Evolutionary conservation across 2,797 vertebrate species (phyloP).

Genomic region (Oophaga sylvatica): DNA sequence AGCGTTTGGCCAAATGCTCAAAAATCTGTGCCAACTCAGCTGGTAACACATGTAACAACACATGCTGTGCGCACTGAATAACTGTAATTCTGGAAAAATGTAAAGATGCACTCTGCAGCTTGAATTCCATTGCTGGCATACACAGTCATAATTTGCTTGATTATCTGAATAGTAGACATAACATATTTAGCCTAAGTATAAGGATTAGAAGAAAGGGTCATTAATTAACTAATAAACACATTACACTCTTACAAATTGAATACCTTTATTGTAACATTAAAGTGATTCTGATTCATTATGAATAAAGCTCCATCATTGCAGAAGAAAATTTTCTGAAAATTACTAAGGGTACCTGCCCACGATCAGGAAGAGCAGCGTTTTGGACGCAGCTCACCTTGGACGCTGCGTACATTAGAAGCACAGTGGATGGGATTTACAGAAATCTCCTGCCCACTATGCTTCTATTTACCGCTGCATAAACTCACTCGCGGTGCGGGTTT

Average conservation of each 20-base stretch:
- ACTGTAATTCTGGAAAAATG: constrained; percentile 37
- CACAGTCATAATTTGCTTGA: not conserved
- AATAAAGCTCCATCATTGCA: not conserved
- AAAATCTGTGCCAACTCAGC: constrained; percentile 39
- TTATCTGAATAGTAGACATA: constrained; percentile 6
- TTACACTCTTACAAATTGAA: not conserved
- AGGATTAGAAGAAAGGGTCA: not conserved
- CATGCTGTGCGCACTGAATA: constrained; percentile 16
- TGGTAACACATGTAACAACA: constrained; percentile 45
- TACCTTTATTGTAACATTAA: not conserved
- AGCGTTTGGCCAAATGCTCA: constrained; percentile 22
- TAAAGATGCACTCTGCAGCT: constrained; percentile 33
- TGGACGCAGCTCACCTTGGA: too few relatives aligned
- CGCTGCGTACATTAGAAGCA: too few relatives aligned
- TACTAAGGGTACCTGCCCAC: not conserved
- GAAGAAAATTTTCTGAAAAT: not conserved
- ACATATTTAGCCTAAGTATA: constrained; percentile 7
- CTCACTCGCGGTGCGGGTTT: too few relatives aligned
- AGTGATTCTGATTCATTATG: not conserved
- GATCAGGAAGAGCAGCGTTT: too few relatives aligned
- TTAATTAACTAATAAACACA: not conserved
- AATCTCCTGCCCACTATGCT: too few relatives aligned
- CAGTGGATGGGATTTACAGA: too few relatives aligned
- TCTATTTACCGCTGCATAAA: too few relatives aligned
- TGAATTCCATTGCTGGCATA: not conserved